Conservation (phyloP, 2,888 invertebrate genomes). For the Drosophila lutescens region DNA sequence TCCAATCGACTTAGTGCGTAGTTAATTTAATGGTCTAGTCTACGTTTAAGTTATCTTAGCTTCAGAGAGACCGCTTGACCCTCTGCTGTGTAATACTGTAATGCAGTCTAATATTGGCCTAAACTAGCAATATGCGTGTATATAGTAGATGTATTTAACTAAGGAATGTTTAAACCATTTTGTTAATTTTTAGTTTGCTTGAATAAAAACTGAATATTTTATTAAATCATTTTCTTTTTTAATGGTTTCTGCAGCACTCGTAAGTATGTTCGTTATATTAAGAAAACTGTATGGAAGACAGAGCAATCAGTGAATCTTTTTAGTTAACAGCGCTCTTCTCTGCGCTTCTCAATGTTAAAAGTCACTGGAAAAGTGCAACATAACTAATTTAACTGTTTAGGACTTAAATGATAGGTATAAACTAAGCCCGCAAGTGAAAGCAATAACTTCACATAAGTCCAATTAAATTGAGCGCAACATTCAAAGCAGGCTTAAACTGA, state of each 20-base stretch:
- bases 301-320: too few relatives aligned
- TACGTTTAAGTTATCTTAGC: constrained; percentile 58
- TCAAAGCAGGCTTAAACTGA: neutral
- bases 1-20: constrained; percentile 47
- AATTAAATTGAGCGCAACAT: neutral
- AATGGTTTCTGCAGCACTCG: neutral
- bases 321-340: too few relatives aligned
- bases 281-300: too few relatives aligned
- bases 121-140: constrained; percentile 34
- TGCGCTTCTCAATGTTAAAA: neutral
- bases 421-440: neutral
- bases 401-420: too few relatives aligned
- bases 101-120: constrained; percentile 42
- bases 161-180: constrained; percentile 64
- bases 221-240: constrained; percentile 8
- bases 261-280: too few relatives aligned
- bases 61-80: constrained; percentile 33
- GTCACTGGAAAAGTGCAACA: neutral
- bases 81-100: constrained; percentile 35
- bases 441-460: neutral
- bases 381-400: too few relatives aligned
- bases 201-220: constrained; percentile 62
- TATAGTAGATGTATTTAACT: constrained; percentile 23
- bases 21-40: constrained; percentile 77
- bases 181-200: constrained; percentile 76